Evolutionary conservation across 2,888 invertebrate species (phyloP).

Genomic region (Rhynchonema sp.): DNA sequence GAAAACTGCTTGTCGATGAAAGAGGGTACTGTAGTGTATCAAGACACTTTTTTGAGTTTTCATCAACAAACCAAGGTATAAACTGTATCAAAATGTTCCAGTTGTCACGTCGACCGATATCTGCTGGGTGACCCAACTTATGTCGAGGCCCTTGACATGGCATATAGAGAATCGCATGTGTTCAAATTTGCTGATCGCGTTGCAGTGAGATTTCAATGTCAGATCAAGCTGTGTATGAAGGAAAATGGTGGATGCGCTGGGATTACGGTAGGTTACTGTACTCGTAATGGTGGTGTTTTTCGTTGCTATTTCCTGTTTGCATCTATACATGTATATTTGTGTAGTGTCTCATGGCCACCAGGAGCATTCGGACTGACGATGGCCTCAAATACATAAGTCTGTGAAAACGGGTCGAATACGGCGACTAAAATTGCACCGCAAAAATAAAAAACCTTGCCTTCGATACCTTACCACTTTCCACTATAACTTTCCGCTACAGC

Average conservation of each 20-base stretch:
- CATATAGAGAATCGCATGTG: constrained; percentile 22
- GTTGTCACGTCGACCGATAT: constrained; percentile 22
- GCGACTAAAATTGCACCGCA: too few relatives aligned
- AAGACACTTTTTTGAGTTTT: background rate
- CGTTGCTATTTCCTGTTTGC: too few relatives aligned
- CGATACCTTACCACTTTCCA: too few relatives aligned
- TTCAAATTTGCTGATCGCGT: constrained; percentile 27
- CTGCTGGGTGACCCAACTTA: constrained; percentile 28
- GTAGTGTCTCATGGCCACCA: too few relatives aligned
- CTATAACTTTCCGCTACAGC: too few relatives aligned
- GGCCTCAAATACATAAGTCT: too few relatives aligned
- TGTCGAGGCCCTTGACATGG: constrained; percentile 25
- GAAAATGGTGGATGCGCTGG: constrained; percentile 23
- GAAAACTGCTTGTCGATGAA: constrained; percentile 22
- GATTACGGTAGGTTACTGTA: constrained; percentile 19
- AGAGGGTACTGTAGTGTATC: too few relatives aligned
- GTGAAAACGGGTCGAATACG: too few relatives aligned
- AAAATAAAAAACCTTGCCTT: too few relatives aligned
- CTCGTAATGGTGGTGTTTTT: too few relatives aligned
- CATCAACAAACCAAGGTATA: background rate
- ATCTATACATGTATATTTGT: too few relatives aligned
- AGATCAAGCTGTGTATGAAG: constrained; percentile 25
- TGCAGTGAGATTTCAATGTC: constrained; percentile 25
- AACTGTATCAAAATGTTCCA: constrained; percentile 3
- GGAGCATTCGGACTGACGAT: too few relatives aligned